Evolutionary conservation across 2,888 invertebrate genomes (phyloP).

Genomic region (Andricus curvator): DNA sequence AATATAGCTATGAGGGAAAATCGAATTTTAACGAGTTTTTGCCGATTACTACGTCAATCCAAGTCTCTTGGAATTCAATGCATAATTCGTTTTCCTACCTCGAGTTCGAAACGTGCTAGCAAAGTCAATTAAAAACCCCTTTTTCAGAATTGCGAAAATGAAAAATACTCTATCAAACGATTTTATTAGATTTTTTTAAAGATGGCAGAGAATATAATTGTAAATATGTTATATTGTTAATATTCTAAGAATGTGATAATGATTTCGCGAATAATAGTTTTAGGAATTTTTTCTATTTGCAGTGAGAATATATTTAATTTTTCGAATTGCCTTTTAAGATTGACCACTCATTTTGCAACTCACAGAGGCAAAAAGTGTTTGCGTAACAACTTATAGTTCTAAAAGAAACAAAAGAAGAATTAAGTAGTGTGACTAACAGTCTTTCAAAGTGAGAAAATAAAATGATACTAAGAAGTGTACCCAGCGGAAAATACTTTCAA

Average conservation of each 20-base stretch:
- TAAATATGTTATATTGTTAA: no score
- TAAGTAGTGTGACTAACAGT: background rate
- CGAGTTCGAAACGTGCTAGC: background rate
- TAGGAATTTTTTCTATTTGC: background rate
- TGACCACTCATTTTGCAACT: background rate
- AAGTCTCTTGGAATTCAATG: constrained; percentile 6
- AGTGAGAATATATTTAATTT: background rate
- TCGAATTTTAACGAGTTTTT: constrained; percentile 4
- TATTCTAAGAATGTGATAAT: no score
- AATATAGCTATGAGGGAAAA: background rate
- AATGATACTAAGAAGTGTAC: background rate
- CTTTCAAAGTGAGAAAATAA: background rate
- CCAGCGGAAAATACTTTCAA: background rate
- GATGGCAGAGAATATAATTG: background rate
- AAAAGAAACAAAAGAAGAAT: background rate
- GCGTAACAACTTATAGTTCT: background rate
- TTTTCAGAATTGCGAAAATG: background rate
- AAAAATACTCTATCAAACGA: background rate
- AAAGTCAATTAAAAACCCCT: background rate
- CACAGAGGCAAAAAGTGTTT: background rate
- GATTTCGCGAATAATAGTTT: background rate
- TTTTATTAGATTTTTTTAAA: background rate
- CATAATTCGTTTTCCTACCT: constrained; percentile 3
- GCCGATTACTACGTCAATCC: background rate
- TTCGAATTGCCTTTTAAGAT: background rate